phyloP scores from a whole-genome alignment of 2,113 vertebrate species.

The Takifugu flavidus region DNA sequence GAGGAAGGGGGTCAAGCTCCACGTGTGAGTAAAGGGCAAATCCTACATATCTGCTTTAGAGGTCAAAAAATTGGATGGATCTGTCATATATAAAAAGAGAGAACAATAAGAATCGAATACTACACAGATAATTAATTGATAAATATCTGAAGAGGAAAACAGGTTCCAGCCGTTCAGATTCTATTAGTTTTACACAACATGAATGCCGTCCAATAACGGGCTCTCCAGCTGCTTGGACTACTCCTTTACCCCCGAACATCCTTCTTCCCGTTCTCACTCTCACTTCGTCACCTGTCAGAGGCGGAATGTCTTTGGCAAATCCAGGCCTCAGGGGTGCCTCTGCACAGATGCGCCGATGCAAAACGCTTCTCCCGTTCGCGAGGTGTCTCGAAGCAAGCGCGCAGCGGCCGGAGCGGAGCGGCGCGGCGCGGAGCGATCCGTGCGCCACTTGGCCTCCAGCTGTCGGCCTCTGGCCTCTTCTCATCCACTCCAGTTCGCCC shows the following conservation, averaged over 20 bases:
- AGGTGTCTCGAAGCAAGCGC: constrained; percentile 14
- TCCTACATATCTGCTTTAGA: too few species aligned
- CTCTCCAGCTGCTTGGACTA: constrained; percentile 68
- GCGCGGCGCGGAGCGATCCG: constrained; percentile 11
- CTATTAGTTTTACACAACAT: constrained; percentile 50
- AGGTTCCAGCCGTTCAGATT: constrained; percentile 39
- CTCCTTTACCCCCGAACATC: constrained; percentile 55
- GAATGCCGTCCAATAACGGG: constrained; percentile 55
- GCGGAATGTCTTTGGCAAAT: constrained; percentile 74
- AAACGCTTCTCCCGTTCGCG: constrained; percentile 58
- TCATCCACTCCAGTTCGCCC: too few species aligned
- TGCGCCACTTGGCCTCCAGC: neutral
- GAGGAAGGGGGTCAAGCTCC: too few species aligned
- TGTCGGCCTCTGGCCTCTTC: too few species aligned
- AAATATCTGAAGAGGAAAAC: constrained; percentile 15
- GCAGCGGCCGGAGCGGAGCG: constrained; percentile 18
- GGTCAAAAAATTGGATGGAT: too few species aligned
- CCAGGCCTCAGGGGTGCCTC: constrained; percentile 51
- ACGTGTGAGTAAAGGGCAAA: too few species aligned
- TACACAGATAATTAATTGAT: constrained; percentile 9
- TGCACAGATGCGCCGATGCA: constrained; percentile 65
- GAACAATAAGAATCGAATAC: neutral
- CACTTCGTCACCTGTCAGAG: constrained; percentile 77
- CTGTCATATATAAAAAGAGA: too few species aligned
- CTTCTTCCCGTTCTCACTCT: constrained; percentile 71